These are phyloP conservation scores for Poeciliopsis presidionis DNA, from an alignment of 2,797 vertebrate species.

Conservation along the genomic window DNA sequence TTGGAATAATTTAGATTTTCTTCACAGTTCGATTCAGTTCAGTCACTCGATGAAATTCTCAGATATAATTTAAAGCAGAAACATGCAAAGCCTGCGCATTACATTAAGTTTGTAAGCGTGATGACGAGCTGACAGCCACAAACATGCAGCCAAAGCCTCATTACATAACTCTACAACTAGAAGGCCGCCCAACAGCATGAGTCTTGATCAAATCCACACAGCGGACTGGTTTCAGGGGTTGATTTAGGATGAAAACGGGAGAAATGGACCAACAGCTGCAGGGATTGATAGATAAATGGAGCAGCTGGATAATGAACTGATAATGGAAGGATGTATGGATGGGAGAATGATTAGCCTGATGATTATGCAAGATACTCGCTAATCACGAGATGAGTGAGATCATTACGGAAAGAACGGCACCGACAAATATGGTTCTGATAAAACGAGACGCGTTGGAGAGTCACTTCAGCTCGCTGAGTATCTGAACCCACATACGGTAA, in stretches of 20 bases:
- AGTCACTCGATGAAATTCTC: constrained; percentile 19
- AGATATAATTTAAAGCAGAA: constrained; percentile 44
- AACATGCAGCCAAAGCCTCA: constrained; percentile 55
- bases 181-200: constrained; percentile 35
- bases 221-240: constrained; percentile 42
- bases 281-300: constrained; percentile 27
- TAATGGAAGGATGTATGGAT: constrained; percentile 16
- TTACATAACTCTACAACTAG: constrained; percentile 69
- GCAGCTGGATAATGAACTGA: constrained; percentile 32
- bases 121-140: constrained; percentile 47
- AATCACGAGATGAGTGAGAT: constrained; percentile 31
- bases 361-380: constrained; percentile 18
- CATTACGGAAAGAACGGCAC: constrained; percentile 11
- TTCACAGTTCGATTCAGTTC: constrained; percentile 1
- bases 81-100: constrained; percentile 9
- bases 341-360: constrained; percentile 32
- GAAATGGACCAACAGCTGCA: constrained; percentile 44
- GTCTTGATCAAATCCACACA: constrained; percentile 32
- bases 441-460: constrained; percentile 16
- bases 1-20: constrained; percentile 25
- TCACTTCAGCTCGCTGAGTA: constrained; percentile 23
- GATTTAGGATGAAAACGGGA: constrained; percentile 46
- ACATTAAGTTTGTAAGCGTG: constrained; percentile 16
- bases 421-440: constrained; percentile 27
- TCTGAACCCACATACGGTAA: constrained; percentile 55